A percentile compares a stretch with the other conserved stretches of the same genome.
Evolutionary conservation across 2,113 vertebrate species (phyloP).

Genomic region (Anseranas semipalmata): DNA sequence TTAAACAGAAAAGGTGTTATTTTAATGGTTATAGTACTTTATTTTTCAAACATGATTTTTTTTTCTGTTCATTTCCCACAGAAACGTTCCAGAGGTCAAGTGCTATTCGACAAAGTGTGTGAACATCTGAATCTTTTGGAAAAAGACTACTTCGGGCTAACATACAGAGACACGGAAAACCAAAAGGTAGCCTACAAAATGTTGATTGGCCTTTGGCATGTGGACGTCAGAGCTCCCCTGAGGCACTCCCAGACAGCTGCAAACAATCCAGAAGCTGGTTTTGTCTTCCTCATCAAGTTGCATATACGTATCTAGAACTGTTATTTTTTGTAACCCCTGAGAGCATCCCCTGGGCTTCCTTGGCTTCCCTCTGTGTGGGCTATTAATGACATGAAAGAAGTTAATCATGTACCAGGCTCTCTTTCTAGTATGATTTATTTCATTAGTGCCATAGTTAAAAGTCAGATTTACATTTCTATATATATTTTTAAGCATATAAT

Average conservation of each 20-base stretch:
- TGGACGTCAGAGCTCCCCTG: background rate
- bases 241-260: background rate
- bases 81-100: conserved; percentile 92
- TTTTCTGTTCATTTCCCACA: conserved; percentile 54
- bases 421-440: background rate
- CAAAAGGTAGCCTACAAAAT: conserved; percentile 86
- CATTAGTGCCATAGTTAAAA: background rate
- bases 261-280: background rate
- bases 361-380: background rate
- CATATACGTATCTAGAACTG: background rate
- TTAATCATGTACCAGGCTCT: background rate
- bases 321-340: background rate
- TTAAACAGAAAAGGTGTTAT: background rate
- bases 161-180: conserved; percentile 90
- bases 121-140: conserved; percentile 96
- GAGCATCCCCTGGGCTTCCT: background rate
- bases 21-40: background rate
- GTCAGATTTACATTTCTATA: background rate
- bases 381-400: background rate
- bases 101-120: conserved; percentile 93
- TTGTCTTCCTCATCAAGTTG: background rate
- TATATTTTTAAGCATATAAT: background rate
- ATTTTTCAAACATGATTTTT: background rate
- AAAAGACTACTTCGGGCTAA: conserved; percentile 95
- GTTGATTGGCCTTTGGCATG: background rate